Conservation (phyloP, 2,113 vertebrate genomes). For the Amphiprion percula region DNA sequence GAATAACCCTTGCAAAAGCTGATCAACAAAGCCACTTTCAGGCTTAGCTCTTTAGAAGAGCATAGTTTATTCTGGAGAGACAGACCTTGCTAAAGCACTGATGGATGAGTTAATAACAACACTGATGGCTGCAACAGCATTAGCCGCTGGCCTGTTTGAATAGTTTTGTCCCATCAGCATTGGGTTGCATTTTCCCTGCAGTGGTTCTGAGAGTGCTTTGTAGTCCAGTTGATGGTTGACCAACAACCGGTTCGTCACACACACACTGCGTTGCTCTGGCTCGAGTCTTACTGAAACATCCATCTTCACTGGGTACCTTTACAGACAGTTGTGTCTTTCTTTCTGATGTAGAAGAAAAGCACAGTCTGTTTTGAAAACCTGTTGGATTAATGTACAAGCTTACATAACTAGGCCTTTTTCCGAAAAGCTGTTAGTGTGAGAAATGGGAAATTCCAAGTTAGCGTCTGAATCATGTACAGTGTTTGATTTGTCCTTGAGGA, state of each 20-base stretch:
- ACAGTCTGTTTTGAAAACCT: not conserved
- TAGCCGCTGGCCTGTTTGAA: conserved; percentile 19
- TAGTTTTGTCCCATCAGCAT: conserved; percentile 36
- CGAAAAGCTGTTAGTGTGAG: not conserved
- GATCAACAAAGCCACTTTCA: conserved; percentile 20
- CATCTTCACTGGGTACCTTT: conserved; percentile 28
- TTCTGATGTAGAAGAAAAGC: not conserved
- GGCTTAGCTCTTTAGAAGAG: conserved; percentile 7
- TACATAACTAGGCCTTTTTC: not conserved
- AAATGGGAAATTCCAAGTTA: not conserved
- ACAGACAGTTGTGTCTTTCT: conserved; percentile 15
- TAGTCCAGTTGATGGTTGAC: conserved; percentile 34
- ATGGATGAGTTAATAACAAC: conserved; percentile 57
- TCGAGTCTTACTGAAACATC: conserved; percentile 37
- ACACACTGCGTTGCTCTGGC: conserved; percentile 18
- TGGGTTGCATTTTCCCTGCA: conserved; percentile 12
- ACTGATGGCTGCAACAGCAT: conserved; percentile 2
- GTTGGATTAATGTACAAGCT: not conserved
- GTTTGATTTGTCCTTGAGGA: not conserved
- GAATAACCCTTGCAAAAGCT: not conserved
- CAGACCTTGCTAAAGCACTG: conserved; percentile 21
- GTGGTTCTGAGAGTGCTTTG: conserved; percentile 12
- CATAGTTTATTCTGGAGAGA: conserved; percentile 7
- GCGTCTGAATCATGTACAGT: not conserved
- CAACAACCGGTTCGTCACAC: conserved; percentile 27